These are phyloP conservation scores for Dryocosmus kuriphilus DNA, from an alignment of 2,888 invertebrate species.

Conservation along the genomic window DNA sequence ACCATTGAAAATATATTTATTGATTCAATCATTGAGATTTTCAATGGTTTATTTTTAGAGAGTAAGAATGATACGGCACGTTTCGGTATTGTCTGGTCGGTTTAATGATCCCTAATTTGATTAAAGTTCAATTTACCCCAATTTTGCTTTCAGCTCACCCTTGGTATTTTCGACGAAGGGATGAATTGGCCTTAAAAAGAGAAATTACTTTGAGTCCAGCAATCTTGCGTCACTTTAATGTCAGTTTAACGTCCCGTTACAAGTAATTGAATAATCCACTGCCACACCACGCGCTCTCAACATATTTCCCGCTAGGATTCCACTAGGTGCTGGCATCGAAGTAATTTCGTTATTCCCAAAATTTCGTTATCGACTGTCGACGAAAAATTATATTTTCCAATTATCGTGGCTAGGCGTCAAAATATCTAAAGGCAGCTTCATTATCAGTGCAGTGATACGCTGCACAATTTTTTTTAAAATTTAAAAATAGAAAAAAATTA, in stretches of 20 bases:
- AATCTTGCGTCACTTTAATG: constrained; percentile 54
- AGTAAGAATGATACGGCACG: neutral
- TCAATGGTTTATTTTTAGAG: no score
- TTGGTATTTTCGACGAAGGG: neutral
- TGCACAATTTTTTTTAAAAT: neutral
- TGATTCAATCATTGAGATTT: no score
- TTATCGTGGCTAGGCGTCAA: neutral
- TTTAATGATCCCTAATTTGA: neutral
- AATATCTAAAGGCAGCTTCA: neutral
- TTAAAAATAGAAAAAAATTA: neutral
- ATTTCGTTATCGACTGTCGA: constrained; percentile 46
- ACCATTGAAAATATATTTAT: no score
- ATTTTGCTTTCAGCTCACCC: neutral
- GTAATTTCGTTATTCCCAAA: constrained; percentile 49
- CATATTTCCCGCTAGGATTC: constrained; percentile 52
- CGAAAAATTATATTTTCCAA: constrained; percentile 47
- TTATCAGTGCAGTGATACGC: neutral
- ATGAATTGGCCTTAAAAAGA: constrained; percentile 4
- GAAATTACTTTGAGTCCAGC: constrained; percentile 48
- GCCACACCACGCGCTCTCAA: constrained; percentile 45
- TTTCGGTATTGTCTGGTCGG: neutral
- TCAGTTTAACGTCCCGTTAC: constrained; percentile 56
- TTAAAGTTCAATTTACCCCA: neutral
- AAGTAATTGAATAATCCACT: constrained; percentile 58
- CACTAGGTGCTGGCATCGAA: constrained; percentile 42